Base-by-base conservation (phyloP, 1,140 invertebrate species). In the Scaptomyza pallida region DNA sequence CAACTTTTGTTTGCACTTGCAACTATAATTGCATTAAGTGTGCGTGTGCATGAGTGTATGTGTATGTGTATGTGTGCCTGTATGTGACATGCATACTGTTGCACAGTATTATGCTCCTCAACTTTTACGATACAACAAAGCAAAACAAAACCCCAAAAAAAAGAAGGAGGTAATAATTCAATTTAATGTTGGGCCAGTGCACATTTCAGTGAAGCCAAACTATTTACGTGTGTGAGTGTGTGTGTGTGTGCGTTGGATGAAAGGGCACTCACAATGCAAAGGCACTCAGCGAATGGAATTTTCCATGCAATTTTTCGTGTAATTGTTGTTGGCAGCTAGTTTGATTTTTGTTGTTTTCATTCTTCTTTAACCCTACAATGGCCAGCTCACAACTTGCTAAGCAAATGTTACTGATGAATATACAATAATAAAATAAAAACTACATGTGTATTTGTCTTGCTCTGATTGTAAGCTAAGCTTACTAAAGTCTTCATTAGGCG, bases 251-350 rank as follows among this genome's bases (percentile, higher is more conserved):
- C 23, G 8, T 33, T 37, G 12, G 4, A 37, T 16, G 13, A 72
- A 60, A 56, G 50, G 44, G 47, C 43, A 45, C 57, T 54, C 44
- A 56, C 69, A 68, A 62, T 67, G 35, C 47, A 76, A 59, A 70
- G 40, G 41, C 50, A 72, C 45, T 65, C 60, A 73, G 40, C 64
- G 63, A 82, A 35, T 83, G 78, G 78, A 82, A 82, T 75, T 82
- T 82, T 82, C 79, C 79, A 78, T 82, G 75, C 79, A 74, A 62
- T 82, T 65, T 81, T 75, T 77, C 54, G 60, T 69, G 21, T 57
- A 78, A 82, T 61, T 82, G n/a, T n/a, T 26, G 70, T 44, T 63
- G 67, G 30, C 67, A 44, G 52, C 52, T 12, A 5, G 12, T 21
- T 30, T 48, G 12, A 10, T 45, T 40, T 21, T 73, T 44, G 12